phyloP scores from a whole-genome alignment of 2,797 vertebrate species.

The Malacoraja senta region DNA sequence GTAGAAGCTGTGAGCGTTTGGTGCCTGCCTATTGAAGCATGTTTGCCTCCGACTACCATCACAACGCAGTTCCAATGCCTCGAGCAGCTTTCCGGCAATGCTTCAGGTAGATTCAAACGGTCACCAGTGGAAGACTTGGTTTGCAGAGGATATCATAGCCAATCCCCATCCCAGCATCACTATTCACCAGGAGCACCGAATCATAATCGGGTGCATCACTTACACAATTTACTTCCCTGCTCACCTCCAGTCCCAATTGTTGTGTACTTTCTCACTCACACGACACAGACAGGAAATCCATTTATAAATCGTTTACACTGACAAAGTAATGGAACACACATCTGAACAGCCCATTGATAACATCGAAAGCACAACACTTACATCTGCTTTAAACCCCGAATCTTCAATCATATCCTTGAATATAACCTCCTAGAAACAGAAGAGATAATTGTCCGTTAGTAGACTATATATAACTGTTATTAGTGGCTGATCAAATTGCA shows the following conservation, averaged over 20 bases:
- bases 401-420: slow-evolving; percentile 65
- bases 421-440: slow-evolving; percentile 58
- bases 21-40: neutral
- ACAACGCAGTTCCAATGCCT: neutral
- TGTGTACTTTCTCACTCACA: neutral
- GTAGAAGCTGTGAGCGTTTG: too few relatives aligned
- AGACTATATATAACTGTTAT: too few relatives aligned
- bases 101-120: neutral
- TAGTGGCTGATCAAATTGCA: neutral
- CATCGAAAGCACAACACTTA: slow-evolving; percentile 47
- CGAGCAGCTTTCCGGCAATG: neutral
- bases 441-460: neutral
- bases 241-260: too few relatives aligned
- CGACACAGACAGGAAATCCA: neutral
- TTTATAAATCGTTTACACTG: neutral
- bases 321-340: neutral
- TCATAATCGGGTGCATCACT: neutral
- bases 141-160: neutral
- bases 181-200: neutral
- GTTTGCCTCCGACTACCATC: neutral
- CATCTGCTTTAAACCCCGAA: slow-evolving; percentile 51
- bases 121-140: neutral
- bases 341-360: neutral
- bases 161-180: neutral
- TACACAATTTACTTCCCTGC: neutral